phyloP scores from a whole-genome alignment of 2,113 vertebrate species.

The Porphyrio hochstetteri region DNA sequence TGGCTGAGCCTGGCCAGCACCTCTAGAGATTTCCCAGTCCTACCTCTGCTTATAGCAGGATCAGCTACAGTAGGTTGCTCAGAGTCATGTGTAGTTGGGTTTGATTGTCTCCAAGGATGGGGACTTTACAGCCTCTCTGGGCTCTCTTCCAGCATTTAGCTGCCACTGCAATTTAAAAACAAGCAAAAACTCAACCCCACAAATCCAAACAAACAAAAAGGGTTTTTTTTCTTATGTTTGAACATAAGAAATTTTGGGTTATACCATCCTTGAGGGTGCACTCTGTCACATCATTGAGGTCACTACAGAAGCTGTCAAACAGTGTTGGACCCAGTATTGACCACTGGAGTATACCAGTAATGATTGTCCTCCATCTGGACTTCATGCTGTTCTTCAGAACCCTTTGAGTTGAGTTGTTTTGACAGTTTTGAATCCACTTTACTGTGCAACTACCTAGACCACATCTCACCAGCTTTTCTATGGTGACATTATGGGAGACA shows the following conservation, averaged over 20 bases:
- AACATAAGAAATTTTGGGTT: background rate
- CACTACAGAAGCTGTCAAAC: background rate
- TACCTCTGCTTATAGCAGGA: background rate
- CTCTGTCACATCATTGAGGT: background rate
- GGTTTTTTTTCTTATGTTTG: background rate
- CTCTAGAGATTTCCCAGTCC: background rate
- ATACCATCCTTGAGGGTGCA: background rate
- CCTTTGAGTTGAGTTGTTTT: background rate
- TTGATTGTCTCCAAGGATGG: background rate
- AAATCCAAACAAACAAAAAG: too few relatives aligned
- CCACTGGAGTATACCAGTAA: background rate
- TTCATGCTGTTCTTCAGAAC: background rate
- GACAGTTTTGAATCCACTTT: background rate
- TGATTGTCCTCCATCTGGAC: background rate
- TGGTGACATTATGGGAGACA: background rate
- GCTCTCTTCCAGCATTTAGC: background rate
- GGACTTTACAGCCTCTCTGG: background rate
- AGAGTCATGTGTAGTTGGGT: background rate
- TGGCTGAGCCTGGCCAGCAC: background rate
- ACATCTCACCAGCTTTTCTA: background rate
- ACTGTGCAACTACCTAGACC: background rate
- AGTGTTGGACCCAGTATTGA: background rate
- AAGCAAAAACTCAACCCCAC: too few relatives aligned
- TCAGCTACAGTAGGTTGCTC: background rate
- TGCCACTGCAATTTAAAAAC: background rate